Base-by-base conservation (phyloP, 2,888 invertebrate genomes). In the Cryptus armator region DNA sequence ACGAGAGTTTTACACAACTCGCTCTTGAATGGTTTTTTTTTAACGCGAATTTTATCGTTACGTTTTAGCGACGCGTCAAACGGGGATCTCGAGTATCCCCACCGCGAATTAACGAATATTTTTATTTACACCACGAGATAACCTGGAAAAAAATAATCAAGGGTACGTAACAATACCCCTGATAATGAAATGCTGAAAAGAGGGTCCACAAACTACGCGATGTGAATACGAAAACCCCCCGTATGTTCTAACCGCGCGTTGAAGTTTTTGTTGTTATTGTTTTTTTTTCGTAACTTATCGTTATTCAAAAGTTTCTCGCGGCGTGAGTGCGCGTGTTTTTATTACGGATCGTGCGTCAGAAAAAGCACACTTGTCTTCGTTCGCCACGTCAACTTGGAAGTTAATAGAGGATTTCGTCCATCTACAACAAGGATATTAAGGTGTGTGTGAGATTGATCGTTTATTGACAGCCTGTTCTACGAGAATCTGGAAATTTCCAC, bases 351-450 rank as follows among this genome's bases (percentile, higher is more conserved):
- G 62, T 48, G 46, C 46, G 46, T 51, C n/a, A 32, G 66, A 10
- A 7, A 70, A 24, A 66, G 46, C 44, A 64, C 70, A 44, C 16
- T 24, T 10, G 62, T 84, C 24, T 77, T 76, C 71, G 59, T 43
- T 37, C 62, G 56, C 12, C 44, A 48, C 67, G 59, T 62, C 75
- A 72, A 67, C 72, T 71, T 77, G 76, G 62, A 64, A 72, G 71
- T 77, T 70, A 74, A 78, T 81, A 72, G 77, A 29, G 81, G 81
- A 84, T 84, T 81, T 81, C 81, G 74, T 51, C 81, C 59, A 77
- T n/a, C 59, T 19, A 37, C 81, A 16, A 29, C 68, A 53, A n/a
- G 81, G 72, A 74, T 56, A 81, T 74, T 56, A 81, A 84, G 81
- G 81, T 84, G 81, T 64, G 82, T 74, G 51, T 59, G 71, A 59